Conservation (phyloP, 2,113 vertebrate species). For the Oreochromis niloticus region DNA sequence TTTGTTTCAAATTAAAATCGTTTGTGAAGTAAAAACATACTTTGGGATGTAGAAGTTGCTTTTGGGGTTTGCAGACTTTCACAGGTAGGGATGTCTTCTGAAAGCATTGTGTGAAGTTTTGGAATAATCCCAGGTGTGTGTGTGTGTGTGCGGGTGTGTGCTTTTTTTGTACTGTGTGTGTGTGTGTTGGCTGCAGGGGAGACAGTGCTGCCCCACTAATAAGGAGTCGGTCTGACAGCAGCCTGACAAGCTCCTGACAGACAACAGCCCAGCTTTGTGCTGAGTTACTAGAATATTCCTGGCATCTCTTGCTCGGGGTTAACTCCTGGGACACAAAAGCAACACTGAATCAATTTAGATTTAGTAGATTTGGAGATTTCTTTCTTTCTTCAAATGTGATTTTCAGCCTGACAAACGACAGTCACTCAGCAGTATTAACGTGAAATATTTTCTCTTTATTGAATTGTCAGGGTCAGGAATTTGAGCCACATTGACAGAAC, state of each 20-base stretch:
- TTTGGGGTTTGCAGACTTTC: not conserved
- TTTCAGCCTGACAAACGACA: constrained; percentile 29
- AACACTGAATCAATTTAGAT: constrained; percentile 44
- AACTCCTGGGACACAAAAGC: constrained; percentile 41
- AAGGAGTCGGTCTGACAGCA: constrained; percentile 46
- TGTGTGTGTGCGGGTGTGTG: constrained; percentile 10
- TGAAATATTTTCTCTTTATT: constrained; percentile 40
- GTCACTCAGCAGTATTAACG: not conserved
- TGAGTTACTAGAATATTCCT: constrained; percentile 56
- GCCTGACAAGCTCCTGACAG: constrained; percentile 55
- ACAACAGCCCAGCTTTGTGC: constrained; percentile 51
- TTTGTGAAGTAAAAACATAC: not conserved
- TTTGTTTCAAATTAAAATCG: not conserved
- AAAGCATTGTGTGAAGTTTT: not conserved
- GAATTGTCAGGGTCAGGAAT: constrained; percentile 11
- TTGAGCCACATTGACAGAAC: not conserved
- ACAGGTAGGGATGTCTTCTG: not conserved
- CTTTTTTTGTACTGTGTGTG: constrained; percentile 18
- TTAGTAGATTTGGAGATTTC: constrained; percentile 26
- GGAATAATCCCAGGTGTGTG: constrained; percentile 8
- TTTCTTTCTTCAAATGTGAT: not conserved
- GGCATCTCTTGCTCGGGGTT: constrained; percentile 47
- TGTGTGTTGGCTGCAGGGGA: constrained; percentile 14
- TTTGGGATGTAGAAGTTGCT: not conserved
- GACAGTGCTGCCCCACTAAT: constrained; percentile 43